Evolutionary conservation across 2,797 vertebrate species (phyloP).

Genomic region (Pangasius djambal): DNA sequence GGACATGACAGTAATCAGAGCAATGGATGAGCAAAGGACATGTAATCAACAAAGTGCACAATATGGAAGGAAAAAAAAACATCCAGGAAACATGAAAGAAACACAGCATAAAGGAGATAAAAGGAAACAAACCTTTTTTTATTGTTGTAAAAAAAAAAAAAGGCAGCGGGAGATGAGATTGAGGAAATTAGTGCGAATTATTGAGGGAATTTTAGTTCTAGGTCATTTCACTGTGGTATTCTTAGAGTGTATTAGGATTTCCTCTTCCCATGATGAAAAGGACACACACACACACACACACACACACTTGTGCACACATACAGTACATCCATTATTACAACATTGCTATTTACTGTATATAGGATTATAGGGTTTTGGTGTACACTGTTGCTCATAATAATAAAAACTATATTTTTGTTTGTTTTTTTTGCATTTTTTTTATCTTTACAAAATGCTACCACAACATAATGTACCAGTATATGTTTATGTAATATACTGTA

Average conservation of each 20-base stretch:
- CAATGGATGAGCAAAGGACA: not conserved
- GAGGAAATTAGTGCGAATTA: constrained; percentile 26
- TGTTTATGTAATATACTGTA: not conserved
- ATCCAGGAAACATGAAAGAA: not conserved
- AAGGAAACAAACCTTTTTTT: no score
- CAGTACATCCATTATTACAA: not conserved
- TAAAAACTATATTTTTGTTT: no score
- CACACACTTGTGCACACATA: not conserved
- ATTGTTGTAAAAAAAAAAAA: not conserved
- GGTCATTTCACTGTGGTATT: constrained; percentile 51
- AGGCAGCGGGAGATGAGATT: not conserved
- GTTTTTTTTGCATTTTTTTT: not conserved
- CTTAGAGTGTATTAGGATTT: constrained; percentile 40
- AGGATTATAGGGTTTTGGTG: not conserved
- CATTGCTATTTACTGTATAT: not conserved
- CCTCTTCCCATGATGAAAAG: constrained; percentile 17
- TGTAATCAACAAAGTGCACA: not conserved
- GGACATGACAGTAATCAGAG: not conserved
- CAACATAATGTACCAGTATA: not conserved
- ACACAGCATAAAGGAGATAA: not conserved
- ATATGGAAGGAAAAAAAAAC: not conserved
- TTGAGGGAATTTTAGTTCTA: constrained; percentile 45
- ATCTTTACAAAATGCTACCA: not conserved
- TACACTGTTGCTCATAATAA: not conserved
- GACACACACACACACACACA: not conserved